These are phyloP conservation scores for Otolemur crassicaudatus DNA, from an alignment of 2,797 vertebrate genomes.

Conservation along the genomic window DNA sequence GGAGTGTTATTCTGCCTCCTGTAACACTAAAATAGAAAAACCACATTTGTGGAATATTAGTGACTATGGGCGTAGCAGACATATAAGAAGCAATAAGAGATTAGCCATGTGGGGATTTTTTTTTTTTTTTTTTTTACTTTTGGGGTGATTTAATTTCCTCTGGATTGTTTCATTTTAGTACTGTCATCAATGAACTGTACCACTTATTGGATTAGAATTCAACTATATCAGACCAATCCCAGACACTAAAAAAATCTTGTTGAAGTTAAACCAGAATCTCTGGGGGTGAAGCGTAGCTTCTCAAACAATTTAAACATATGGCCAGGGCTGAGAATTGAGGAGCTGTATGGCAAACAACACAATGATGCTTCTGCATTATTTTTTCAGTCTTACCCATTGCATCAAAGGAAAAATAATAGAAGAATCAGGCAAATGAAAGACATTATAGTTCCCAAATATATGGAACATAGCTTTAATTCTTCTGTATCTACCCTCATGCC, in stretches of 20 bases:
- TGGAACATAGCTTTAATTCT: neutral
- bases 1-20: neutral
- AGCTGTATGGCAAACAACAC: neutral
- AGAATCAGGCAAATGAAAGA: neutral
- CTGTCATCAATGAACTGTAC: neutral
- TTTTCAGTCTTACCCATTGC: neutral
- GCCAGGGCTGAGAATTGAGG: neutral
- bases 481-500: neutral
- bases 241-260: neutral
- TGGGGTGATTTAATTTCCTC: neutral
- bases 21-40: neutral
- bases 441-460: neutral
- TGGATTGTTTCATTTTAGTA: neutral
- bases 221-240: neutral
- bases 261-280: constrained; percentile 48
- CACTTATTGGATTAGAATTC: neutral
- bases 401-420: neutral
- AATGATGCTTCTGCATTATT: neutral
- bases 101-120: neutral
- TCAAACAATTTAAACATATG: neutral
- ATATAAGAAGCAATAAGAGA: neutral
- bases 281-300: neutral
- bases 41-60: neutral
- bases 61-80: neutral
- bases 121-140: neutral